Percentiles rank a stretch among this genome's conserved stretches.
phyloP scores from a whole-genome alignment of 2,113 vertebrate genomes.

The Parus major region DNA sequence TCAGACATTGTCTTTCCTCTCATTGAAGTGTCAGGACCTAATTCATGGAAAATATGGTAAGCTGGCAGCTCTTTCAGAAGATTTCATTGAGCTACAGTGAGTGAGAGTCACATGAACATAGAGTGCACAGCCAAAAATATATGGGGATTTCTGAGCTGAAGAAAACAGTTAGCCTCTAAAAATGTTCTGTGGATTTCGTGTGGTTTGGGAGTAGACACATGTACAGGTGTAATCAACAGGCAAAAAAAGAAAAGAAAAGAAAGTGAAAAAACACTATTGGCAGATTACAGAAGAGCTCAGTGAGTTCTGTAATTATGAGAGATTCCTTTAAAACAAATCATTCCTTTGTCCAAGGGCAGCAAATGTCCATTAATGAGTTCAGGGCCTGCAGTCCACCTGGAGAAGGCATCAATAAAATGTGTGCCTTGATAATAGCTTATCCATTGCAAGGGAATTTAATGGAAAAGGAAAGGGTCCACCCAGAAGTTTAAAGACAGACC shows the following conservation, averaged over 20 bases:
- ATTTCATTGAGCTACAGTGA: conserved; percentile 79
- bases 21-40: conserved; percentile 86
- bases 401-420: conserved; percentile 44
- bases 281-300: background rate
- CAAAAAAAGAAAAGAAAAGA: background rate
- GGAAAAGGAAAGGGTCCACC: background rate
- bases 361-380: background rate
- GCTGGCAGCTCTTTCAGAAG: conserved; percentile 80
- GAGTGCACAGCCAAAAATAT: conserved; percentile 59
- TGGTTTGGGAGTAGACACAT: conserved; percentile 50
- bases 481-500: background rate
- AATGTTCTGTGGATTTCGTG: conserved; percentile 58
- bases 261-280: background rate
- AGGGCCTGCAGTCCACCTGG: conserved; percentile 49
- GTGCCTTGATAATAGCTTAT: conserved; percentile 31
- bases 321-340: conserved; percentile 43
- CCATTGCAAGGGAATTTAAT: conserved; percentile 9
- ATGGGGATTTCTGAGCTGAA: conserved; percentile 59
- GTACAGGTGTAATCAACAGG: conserved; percentile 72
- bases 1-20: conserved; percentile 86
- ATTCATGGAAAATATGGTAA: conserved; percentile 85
- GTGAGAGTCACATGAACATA: conserved; percentile 75
- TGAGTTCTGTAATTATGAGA: background rate
- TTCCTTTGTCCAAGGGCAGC: background rate
- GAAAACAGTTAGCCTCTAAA: conserved; percentile 61